Conservation (phyloP, 2,113 vertebrate genomes). For the Cochlearius cochlearius region DNA sequence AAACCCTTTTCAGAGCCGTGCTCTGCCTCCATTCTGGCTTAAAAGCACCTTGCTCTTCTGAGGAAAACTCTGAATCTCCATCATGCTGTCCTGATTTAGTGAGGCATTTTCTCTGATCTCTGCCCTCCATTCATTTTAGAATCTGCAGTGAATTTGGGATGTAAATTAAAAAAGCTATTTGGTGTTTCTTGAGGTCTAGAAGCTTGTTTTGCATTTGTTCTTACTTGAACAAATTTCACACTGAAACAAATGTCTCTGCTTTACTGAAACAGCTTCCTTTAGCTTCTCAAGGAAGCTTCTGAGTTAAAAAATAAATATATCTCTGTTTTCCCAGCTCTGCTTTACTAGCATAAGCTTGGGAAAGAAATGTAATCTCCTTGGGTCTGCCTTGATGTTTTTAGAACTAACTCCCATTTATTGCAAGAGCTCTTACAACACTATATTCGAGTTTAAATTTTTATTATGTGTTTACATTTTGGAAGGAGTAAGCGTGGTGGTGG, state of each 20-base stretch:
- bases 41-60: neutral
- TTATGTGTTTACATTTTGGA: neutral
- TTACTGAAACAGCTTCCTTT: neutral
- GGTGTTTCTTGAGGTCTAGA: neutral
- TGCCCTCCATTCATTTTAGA: neutral
- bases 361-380: neutral
- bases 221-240: neutral
- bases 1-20: neutral
- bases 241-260: neutral
- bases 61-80: neutral
- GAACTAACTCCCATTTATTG: neutral
- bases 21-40: neutral
- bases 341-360: neutral
- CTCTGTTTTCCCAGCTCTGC: neutral
- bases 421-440: neutral
- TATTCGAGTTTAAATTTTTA: conserved; percentile 13
- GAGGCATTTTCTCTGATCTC: neutral
- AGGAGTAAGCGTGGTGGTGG: neutral
- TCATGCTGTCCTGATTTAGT: neutral
- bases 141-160: neutral
- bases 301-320: neutral
- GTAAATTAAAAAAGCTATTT: conserved; percentile 7
- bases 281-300: neutral
- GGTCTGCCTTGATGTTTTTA: neutral
- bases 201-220: conserved; percentile 28